Evolutionary conservation across 1,140 invertebrate species (phyloP), one percentile per base, ranked within the genome.

Genomic region (Magallana angulata): DNA sequence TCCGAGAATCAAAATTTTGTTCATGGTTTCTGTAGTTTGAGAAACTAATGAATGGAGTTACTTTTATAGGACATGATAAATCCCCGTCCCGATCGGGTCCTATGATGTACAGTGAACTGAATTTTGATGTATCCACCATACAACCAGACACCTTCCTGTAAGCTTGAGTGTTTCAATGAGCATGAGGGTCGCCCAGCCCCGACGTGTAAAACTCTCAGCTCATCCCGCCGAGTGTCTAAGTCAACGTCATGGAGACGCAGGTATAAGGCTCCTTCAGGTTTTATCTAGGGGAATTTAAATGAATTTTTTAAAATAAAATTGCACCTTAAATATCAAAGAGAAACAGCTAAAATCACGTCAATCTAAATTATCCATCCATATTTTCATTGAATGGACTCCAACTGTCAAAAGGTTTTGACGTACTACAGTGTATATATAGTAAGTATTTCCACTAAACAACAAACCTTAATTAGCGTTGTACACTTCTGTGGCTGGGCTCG

Each of bases 51-150:
- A 48, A 48, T 48, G 36, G 36, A 48, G 36, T 76, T 76, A 76
- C 68, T 76, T 76, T 76, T 76, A 30, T 76, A 76, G 12, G 68
- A 76, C 36, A 76, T 76, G 18, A 76, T 76, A 1, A 76, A 76
- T 76, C 68, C 68, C 8, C 68, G 9, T 8, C 68, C 68, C 24
- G 68, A 76, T 30, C 36, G 24, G 8, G 68, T 12, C 24, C 14
- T 24, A 11, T 30, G 7, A 3, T 5, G 18, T 18, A 76, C 68
- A 1, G 7, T 30, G 8, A 76, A 76, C 30, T 11, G 11, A 76
- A 76, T 76, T 8, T 36, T 30, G 5, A 76, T 7, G 12, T 76
- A 11, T 76, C 68, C 68, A 36, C 24, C 68, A 76, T 76, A 30
- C 11, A 76, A 30, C 68, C 68, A 76, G 0, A 76, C 68, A 5